These are phyloP conservation scores for Pterocles orientalis DNA, from an alignment of 2,113 vertebrate genomes.

Conservation along the genomic window DNA sequence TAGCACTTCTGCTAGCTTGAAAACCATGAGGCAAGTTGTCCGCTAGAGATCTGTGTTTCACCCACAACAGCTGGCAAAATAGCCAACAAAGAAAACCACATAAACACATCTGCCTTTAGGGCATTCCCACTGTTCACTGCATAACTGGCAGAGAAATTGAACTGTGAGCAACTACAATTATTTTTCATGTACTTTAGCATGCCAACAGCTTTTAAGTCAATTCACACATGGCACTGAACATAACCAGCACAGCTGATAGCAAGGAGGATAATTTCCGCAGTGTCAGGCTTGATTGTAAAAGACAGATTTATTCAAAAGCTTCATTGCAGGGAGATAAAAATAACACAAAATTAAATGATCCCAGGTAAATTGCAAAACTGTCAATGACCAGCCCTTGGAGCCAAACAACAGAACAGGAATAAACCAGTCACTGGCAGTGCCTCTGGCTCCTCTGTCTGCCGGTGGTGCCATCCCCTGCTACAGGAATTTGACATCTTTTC, in stretches of 20 bases:
- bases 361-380: background rate
- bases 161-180: background rate
- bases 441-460: background rate
- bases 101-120: background rate
- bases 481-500: background rate
- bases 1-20: background rate
- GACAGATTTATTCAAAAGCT: background rate
- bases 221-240: accelerated
- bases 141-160: background rate
- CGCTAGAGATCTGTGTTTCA: background rate
- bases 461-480: background rate
- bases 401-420: background rate
- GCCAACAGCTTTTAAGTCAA: background rate
- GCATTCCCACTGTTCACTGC: background rate
- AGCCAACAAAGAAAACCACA: background rate
- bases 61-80: background rate
- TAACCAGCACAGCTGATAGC: background rate
- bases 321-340: background rate
- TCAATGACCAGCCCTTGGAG: background rate
- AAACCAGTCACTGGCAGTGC: background rate
- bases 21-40: background rate
- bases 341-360: background rate
- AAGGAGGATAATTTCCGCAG: background rate
- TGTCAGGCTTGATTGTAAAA: background rate
- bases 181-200: background rate